These are phyloP conservation scores for Pelobates fuscus DNA, from an alignment of 2,113 vertebrate genomes.

Conservation along the genomic window DNA sequence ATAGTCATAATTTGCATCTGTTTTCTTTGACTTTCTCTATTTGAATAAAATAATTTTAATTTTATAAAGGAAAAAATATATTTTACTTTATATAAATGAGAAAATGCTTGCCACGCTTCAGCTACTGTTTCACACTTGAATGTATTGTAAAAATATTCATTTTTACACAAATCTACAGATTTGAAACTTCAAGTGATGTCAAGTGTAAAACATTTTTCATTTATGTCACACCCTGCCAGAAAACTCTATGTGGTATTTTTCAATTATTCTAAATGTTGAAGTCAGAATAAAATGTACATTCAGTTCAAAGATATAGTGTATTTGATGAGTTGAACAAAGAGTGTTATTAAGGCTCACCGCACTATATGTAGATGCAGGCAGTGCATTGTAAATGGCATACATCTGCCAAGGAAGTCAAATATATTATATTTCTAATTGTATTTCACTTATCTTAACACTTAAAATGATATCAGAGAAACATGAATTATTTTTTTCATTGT, in stretches of 20 bases:
- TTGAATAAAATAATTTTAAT: not conserved
- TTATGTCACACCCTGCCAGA: slow-evolving; percentile 26
- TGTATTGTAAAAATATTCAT: slow-evolving; percentile 28
- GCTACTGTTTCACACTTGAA: slow-evolving; percentile 19
- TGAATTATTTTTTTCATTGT: not conserved
- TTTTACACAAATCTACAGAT: slow-evolving; percentile 21
- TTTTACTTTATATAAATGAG: slow-evolving; percentile 7
- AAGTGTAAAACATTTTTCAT: slow-evolving; percentile 31
- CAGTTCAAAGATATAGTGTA: slow-evolving; percentile 1
- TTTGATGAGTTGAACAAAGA: too few species aligned
- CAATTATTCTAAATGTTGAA: slow-evolving; percentile 12
- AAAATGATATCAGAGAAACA: not conserved
- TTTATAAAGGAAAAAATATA: not conserved
- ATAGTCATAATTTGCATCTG: too few species aligned
- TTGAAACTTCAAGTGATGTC: slow-evolving; percentile 13
- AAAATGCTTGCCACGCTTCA: not conserved
- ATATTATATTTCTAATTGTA: not conserved
- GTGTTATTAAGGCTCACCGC: too few species aligned
- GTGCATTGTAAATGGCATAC: not conserved
- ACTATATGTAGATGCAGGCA: not conserved
- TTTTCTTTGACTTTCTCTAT: not conserved
- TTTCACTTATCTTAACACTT: not conserved
- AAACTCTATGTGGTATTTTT: slow-evolving; percentile 17
- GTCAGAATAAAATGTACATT: not conserved
- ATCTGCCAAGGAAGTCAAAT: not conserved